Evolutionary conservation across 1,140 invertebrate species (phyloP), one percentile per base, ranked within the genome.

Genomic region (Cheumatopsyche charites): DNA sequence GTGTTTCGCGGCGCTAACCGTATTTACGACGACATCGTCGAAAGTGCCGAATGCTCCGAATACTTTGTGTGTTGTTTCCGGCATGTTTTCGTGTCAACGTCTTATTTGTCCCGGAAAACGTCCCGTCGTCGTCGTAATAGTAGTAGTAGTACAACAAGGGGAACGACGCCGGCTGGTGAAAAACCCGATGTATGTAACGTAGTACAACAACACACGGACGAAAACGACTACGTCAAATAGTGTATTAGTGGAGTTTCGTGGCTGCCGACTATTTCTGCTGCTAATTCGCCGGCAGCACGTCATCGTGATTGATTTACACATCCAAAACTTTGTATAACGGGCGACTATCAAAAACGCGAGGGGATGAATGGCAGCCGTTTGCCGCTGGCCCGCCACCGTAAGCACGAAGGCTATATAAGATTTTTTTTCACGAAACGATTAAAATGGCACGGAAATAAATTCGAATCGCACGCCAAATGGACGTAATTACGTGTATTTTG

Each of bases 281-380:
- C 73, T 74, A 74, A 74, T 74, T 74, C 68, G 68, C 23, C 68
- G 61, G 43, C 70, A 26, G 65, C 73, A 71, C 73, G 69, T 74
- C 73, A 71, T 67, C 73, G 25, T 62, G 73, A 74, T 74, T 74
- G 70, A 74, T 74, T 74, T 74, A 69, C 67, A 71, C 66, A 68
- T 67, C 69, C 66, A 62, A 70, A 74, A 68, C 23, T 55, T 66
- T 66, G 42, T n/a, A 36, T 58, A 58, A 58, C 63, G 41, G 19
- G 4, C 43, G 19, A 66, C 63, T 65, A 65, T 65, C 29, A 65
- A 65, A 52, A 58, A 47, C 43, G 23, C 21, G 43, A 17, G 42
- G 43, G 41, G 19, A 66, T 47, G 63, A 42, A 47, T 65, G 62
- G 29, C 62, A 65, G 62, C 62, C 29, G 62, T 65, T 65, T 36